Percentiles rank a stretch among this genome's conserved stretches.
Conservation (phyloP, 2,113 vertebrate genomes). For the Tragelaphus buxtoni region DNA sequence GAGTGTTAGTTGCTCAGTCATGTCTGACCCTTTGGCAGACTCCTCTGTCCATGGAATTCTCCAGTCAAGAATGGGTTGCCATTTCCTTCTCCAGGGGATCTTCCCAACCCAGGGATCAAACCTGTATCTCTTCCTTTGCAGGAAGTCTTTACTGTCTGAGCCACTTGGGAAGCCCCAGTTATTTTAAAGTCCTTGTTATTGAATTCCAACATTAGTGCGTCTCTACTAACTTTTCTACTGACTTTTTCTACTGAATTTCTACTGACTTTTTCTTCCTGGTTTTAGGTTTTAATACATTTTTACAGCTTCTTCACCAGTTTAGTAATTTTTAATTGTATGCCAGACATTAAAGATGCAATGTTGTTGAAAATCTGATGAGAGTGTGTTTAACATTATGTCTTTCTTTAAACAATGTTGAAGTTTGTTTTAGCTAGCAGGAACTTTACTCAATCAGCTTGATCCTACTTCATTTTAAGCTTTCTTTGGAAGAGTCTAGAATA, state of each 20-base stretch:
- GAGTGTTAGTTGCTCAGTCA: not conserved
- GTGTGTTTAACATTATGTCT: not conserved
- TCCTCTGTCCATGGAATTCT: not conserved
- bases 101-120: not conserved
- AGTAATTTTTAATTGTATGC: not conserved
- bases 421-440: not conserved
- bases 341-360: not conserved
- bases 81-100: not conserved
- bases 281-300: not conserved
- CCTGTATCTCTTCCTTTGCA: not conserved
- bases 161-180: not conserved
- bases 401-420: not conserved
- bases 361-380: not conserved
- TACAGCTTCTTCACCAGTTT: not conserved
- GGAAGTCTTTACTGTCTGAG: not conserved
- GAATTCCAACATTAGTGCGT: not conserved
- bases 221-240: not conserved
- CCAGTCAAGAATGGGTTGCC: not conserved
- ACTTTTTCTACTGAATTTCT: not conserved
- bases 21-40: not conserved
- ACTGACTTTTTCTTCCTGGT: not conserved
- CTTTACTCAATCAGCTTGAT: not conserved
- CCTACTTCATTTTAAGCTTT: not conserved
- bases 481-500: not conserved
- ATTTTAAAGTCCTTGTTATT: not conserved